Conservation (phyloP, 1,140 invertebrate genomes). For the Teleopsis dalmanni region DNA sequence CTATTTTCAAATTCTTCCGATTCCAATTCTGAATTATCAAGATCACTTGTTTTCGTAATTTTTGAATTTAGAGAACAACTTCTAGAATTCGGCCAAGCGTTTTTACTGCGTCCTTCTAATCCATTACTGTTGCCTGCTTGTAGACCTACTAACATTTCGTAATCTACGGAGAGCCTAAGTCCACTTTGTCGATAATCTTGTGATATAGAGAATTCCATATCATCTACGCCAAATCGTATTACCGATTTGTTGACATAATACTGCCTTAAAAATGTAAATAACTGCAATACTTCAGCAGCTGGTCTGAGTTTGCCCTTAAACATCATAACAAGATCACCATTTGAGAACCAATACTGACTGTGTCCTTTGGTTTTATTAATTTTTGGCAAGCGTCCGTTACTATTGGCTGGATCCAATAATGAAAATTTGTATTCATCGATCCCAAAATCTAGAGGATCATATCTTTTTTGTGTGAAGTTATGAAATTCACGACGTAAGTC, state of each 20-base stretch:
- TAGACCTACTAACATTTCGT: slow-evolving; percentile 37
- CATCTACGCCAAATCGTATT: slow-evolving; percentile 32
- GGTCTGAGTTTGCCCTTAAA: slow-evolving; percentile 28
- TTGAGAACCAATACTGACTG: slow-evolving; percentile 39
- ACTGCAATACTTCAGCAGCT: slow-evolving; percentile 23
- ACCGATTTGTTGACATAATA: slow-evolving; percentile 13
- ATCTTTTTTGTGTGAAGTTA: slow-evolving; percentile 34
- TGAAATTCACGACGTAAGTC: slow-evolving; percentile 29
- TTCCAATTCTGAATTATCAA: slow-evolving; percentile 33
- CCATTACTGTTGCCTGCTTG: slow-evolving; percentile 34
- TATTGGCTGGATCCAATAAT: not conserved
- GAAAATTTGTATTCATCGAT: slow-evolving; percentile 33
- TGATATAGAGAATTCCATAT: slow-evolving; percentile 29
- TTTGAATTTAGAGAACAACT: slow-evolving; percentile 10
- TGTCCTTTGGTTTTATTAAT: slow-evolving; percentile 19
- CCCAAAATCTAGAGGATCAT: slow-evolving; percentile 31
- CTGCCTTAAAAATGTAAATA: slow-evolving; percentile 25
- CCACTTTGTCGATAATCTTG: slow-evolving; percentile 25
- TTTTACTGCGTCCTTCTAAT: slow-evolving; percentile 34
- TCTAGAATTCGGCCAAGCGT: slow-evolving; percentile 28
- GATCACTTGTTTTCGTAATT: slow-evolving; percentile 29
- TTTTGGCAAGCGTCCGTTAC: slow-evolving; percentile 18
- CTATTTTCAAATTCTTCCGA: slow-evolving; percentile 23
- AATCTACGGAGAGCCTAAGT: slow-evolving; percentile 37
- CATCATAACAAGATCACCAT: slow-evolving; percentile 33